Evolutionary conservation across 1,140 invertebrate species (phyloP), one percentile per base, ranked within the genome.

Genomic region (Lepidurus couesii): DNA sequence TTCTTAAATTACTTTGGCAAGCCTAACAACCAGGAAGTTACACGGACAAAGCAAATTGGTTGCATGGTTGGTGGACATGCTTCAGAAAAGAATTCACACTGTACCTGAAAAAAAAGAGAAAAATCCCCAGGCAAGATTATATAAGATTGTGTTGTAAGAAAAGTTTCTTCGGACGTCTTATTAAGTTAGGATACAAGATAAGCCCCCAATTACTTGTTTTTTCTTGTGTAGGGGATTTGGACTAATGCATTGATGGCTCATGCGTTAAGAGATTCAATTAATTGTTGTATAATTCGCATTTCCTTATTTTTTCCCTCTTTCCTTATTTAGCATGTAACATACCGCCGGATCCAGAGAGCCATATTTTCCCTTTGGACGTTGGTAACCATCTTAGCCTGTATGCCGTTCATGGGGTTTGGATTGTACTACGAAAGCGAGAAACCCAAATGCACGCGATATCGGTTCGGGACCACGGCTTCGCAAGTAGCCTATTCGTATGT

Each of bases 321-420:
- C 81, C 82, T 79, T 85, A 24, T 88, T 73, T 87, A 94, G 92
- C 90, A 92, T 85, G 91, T 95, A 81, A 95, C 93, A 79, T 92
- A 92, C 85, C 89, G 89, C 81, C 85, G 92, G 80, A 90, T 95
- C 81, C 89, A 91, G 78, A 89, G 89, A 79, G 89, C 88, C 80
- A 90, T 95, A 83, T 85, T 92, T 78, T 85, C 85, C 13, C 88
- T 94, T 76, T 92, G 93, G 90, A 81, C 89, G 76, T 87, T 88
- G 78, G 91, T 91, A 8, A 85, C 91, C 5, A 81, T 90, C 43
- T 84, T 95, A 42, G 92, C 92, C 0, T 92, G 90, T 83, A 84
- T 92, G 65, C 93, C 93, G 1, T 88, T 95, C 80, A 83, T 91
- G 76, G 93, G 93, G 24, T 92, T 95, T 82, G 93, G 93, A 3